Percentiles rank a stretch among this genome's conserved stretches.
Evolutionary conservation across 2,113 vertebrate species (phyloP).

Genomic region (Hyla sarda): DNA sequence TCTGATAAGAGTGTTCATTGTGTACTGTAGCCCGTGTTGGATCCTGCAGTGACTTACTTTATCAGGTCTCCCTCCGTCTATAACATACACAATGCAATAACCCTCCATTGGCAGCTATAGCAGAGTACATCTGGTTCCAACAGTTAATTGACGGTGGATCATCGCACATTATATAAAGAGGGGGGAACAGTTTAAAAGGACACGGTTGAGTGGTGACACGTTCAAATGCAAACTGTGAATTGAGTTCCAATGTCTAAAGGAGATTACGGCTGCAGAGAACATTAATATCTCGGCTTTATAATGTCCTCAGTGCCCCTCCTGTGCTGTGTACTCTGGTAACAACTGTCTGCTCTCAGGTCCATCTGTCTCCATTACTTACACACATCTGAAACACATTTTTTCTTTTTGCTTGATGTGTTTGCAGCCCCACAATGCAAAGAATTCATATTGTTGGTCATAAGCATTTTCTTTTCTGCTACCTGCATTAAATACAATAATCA

Average conservation of each 20-base stretch:
- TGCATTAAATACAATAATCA: not conserved
- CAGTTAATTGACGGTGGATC: constrained; percentile 45
- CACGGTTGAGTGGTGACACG: constrained; percentile 27
- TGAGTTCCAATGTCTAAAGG: constrained; percentile 25
- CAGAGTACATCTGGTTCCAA: constrained; percentile 9
- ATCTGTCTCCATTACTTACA: not conserved
- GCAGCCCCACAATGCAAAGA: not conserved
- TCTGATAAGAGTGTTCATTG: not conserved
- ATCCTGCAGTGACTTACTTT: not conserved
- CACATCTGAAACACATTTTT: constrained; percentile 33
- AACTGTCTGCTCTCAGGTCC: not conserved
- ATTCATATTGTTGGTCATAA: not conserved
- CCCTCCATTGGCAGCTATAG: constrained; percentile 32
- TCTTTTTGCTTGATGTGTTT: not conserved
- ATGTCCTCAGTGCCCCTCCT: not conserved
- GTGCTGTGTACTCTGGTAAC: not conserved
- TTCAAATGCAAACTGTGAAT: constrained; percentile 45
- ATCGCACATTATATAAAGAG: constrained; percentile 11
- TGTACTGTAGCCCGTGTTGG: not conserved
- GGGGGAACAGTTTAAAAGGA: constrained; percentile 44
- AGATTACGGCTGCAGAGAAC: constrained; percentile 30
- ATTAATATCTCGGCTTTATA: constrained; percentile 21
- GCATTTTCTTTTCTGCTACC: not conserved
- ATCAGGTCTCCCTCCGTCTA: constrained; percentile 12
- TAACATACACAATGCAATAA: constrained; percentile 21